These are phyloP conservation scores for Anniella stebbinsi DNA, from an alignment of 2,797 vertebrate species.

Conservation along the genomic window DNA sequence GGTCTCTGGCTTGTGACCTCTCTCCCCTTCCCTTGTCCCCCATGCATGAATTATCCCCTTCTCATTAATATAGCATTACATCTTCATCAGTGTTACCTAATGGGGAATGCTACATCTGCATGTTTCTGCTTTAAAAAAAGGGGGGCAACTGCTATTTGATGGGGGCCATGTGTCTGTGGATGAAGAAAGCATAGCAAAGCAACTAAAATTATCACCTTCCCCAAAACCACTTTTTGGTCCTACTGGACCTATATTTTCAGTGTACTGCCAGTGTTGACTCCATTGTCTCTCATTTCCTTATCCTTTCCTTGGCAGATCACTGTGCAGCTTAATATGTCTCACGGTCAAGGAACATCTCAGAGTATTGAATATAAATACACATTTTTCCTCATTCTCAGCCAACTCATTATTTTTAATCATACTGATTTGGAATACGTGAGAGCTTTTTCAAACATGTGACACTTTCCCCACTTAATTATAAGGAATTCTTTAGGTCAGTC, in stretches of 20 bases:
- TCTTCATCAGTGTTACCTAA: background rate
- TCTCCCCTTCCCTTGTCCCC: too few relatives aligned
- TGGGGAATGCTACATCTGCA: background rate
- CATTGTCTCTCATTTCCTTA: background rate
- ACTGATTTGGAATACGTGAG: background rate
- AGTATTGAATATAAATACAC: background rate
- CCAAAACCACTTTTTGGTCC: background rate
- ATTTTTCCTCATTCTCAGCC: background rate
- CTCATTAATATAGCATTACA: background rate
- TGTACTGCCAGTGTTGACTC: background rate
- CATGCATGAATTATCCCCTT: background rate
- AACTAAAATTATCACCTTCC: background rate
- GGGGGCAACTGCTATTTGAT: background rate
- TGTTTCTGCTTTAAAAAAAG: background rate
- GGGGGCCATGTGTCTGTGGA: too few relatives aligned
- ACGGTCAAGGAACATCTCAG: background rate
- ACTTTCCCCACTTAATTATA: background rate
- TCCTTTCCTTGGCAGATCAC: background rate
- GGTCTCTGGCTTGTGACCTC: too few relatives aligned
- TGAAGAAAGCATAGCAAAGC: background rate
- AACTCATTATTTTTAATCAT: constrained; percentile 8
- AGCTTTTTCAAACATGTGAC: background rate
- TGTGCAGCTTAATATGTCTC: background rate
- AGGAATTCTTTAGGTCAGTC: background rate
- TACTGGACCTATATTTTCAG: background rate